A percentile compares a stretch with the other conserved stretches of the same genome.
Conservation (phyloP, 2,113 vertebrate genomes). For the Phrynosoma blainvillii region DNA sequence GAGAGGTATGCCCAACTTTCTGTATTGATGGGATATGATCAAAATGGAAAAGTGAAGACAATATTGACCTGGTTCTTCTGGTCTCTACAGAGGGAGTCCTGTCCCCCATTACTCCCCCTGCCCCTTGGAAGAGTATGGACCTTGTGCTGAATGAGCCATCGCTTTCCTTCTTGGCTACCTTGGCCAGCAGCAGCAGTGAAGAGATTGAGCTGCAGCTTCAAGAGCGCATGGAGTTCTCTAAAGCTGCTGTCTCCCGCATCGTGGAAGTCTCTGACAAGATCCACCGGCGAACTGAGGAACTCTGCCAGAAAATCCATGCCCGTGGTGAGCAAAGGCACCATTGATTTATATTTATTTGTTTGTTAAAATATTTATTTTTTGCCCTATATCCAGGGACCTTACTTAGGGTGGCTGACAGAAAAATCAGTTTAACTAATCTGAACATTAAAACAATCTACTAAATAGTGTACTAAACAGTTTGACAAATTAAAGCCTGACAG, state of each 20-base stretch:
- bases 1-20: constrained; percentile 52
- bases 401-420: too few relatives aligned
- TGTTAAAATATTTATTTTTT: too few relatives aligned
- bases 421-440: too few relatives aligned
- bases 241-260: constrained; percentile 83
- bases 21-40: fast-evolving
- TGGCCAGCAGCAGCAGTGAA: constrained; percentile 88
- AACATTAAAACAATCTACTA: too few relatives aligned
- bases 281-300: constrained; percentile 81
- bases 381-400: too few relatives aligned
- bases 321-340: constrained; percentile 72
- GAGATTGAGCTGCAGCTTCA: constrained; percentile 88
- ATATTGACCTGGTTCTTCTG: not conserved
- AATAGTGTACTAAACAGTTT: too few relatives aligned
- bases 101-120: not conserved
- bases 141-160: constrained; percentile 79
- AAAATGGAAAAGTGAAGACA: not conserved
- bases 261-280: constrained; percentile 86
- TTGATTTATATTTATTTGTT: not conserved
- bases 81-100: not conserved
- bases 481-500: too few relatives aligned
- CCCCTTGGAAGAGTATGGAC: constrained; percentile 17
- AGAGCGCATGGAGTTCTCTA: constrained; percentile 90
- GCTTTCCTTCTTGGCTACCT: constrained; percentile 82
- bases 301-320: constrained; percentile 81